Evolutionary conservation across 2,797 vertebrate genomes (phyloP), one percentile per base, ranked within the genome.

Genomic region (Ispidina lecontei): DNA sequence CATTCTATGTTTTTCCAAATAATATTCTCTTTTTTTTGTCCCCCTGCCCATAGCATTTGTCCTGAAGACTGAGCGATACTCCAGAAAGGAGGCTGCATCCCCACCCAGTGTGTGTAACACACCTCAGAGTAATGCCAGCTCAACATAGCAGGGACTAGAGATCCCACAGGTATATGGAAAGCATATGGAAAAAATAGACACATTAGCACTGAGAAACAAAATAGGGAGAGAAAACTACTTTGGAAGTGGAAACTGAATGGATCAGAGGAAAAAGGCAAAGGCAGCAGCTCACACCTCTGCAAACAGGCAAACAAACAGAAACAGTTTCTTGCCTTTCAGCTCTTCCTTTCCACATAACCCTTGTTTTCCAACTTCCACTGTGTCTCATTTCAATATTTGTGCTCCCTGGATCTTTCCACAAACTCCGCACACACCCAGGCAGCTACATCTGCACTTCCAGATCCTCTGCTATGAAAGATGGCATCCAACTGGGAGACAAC

Each of bases 401-500:
- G 12, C 49, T 59, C 49, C 54, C 60, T 1, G 4, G 33, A 70
- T 35, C 22, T 31, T 82, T 67, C 41, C 31, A 43, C 35, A 58
- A 82, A 20, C 68, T 63, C 63, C 71, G 63, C 49, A 15, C 51
- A 35, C 14, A 35, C 19, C 51, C 51, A 26, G 2, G 7, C 8
- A 51, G 25, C 63, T 46, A 33, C 19, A 2, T 1, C 13, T 52
- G 8, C 55, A 29, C 28, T 0, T 56, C n/a, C 26, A 58, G 37
- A 64, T 12, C 65, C 46, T 72, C 2, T 2, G 7, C 49, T 58
- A 68, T 60, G 54, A 76, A 82, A 68, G 0, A 0, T 6, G 20
- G 23, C 35, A 25, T n/a, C 33, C 1, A 1, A 8, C 11, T 4
- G 20, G n/a, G 46, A 77, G 22, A 26, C 41, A 68, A 68, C 26